A percentile compares a stretch with the other conserved stretches of the same genome.
Conservation (phyloP, 2,797 vertebrate species). For the Morus bassanus region DNA sequence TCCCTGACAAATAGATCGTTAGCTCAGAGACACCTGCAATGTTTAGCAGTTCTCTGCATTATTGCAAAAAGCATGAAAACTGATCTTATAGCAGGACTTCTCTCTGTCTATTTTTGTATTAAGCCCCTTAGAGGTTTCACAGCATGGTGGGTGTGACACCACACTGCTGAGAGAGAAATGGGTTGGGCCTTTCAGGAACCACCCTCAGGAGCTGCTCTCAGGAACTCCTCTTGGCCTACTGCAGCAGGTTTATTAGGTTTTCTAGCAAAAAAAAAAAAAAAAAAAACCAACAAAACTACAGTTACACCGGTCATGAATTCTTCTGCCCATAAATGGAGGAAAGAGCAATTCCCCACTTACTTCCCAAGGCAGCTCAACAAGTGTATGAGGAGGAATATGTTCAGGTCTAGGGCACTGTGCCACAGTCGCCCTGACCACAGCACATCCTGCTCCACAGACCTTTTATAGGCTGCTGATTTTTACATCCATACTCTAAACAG, state of each 20-base stretch:
- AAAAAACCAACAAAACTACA: neutral
- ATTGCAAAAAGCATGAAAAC: neutral
- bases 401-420: neutral
- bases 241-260: neutral
- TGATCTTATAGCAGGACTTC: neutral
- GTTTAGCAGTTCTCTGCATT: neutral
- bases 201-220: neutral
- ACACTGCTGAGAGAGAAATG: neutral
- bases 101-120: neutral
- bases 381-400: neutral
- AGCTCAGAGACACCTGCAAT: neutral
- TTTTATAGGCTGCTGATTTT: neutral
- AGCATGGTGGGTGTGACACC: fast-evolving
- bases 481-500: fast-evolving
- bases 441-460: neutral
- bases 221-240: neutral
- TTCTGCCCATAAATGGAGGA: neutral
- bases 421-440: fast-evolving
- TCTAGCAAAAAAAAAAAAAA: neutral
- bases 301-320: neutral
- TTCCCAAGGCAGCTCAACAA: neutral
- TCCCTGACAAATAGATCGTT: neutral
- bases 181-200: neutral
- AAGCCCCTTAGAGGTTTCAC: neutral
- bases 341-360: neutral